A percentile compares a stretch with the other conserved stretches of the same genome.
Evolutionary conservation across 2,113 vertebrate species (phyloP).

Genomic region (Eptatretus burgeri): DNA sequence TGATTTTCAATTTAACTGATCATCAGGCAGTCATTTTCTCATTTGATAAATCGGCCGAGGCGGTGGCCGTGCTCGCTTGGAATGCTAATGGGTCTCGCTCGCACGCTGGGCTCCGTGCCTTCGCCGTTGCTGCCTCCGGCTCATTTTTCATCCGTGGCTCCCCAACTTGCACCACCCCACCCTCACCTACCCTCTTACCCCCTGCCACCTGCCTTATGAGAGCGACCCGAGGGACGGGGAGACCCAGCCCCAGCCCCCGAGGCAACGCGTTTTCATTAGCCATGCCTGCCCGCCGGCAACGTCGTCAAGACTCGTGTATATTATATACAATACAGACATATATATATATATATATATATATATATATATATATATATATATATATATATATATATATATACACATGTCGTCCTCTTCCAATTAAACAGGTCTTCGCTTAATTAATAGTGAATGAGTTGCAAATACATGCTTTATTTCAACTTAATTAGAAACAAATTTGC

Average conservation of each 20-base stretch:
- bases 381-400: no score
- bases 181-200: slow-evolving; percentile 66
- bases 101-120: slow-evolving; percentile 98
- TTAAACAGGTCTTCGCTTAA: slow-evolving; percentile 99
- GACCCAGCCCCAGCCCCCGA: no score
- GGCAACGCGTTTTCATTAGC: no score
- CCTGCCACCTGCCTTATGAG: slow-evolving; percentile 57
- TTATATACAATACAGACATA: slow-evolving; percentile 24
- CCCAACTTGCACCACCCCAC: slow-evolving; percentile 98
- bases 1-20: slow-evolving; percentile 99
- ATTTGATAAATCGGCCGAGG: slow-evolving; percentile 99
- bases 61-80: slow-evolving; percentile 79
- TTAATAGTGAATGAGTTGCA: slow-evolving; percentile 99
- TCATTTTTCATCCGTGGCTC: slow-evolving; percentile 99
- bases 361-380: no score
- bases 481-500: slow-evolving; percentile 99
- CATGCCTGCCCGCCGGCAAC: slow-evolving; percentile 15
- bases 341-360: slow-evolving; percentile 13
- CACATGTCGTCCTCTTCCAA: slow-evolving; percentile 30
- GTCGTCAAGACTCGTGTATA: slow-evolving; percentile 71
- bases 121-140: slow-evolving; percentile 99
- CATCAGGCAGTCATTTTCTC: slow-evolving; percentile 99
- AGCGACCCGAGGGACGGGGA: slow-evolving; percentile 9
- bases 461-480: slow-evolving; percentile 99
- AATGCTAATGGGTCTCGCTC: slow-evolving; percentile 91